Percentiles rank a stretch among this genome's conserved stretches.
phyloP scores from a whole-genome alignment of 1,140 invertebrate species.

The Catajapyx aquilonaris region DNA sequence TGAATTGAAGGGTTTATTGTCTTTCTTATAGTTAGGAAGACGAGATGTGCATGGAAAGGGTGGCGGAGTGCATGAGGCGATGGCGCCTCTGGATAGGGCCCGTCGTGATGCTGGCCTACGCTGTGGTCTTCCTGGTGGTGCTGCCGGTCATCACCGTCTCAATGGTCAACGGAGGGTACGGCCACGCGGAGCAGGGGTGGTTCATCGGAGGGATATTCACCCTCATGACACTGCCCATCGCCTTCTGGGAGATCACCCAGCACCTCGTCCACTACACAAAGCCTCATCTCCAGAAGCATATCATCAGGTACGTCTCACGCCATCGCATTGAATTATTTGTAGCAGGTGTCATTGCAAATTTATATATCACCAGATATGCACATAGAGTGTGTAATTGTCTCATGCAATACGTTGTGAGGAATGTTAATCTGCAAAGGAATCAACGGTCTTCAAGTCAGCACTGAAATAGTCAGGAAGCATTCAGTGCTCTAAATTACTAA shows the following conservation, averaged over 20 bases:
- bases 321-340: neutral
- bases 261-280: slow-evolving; percentile 87
- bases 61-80: slow-evolving; percentile 17
- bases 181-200: slow-evolving; percentile 36
- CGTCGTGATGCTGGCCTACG: slow-evolving; percentile 54
- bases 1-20: too few species aligned
- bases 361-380: neutral
- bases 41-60: too few species aligned
- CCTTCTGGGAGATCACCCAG: slow-evolving; percentile 82
- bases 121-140: slow-evolving; percentile 54
- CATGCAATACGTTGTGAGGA: neutral
- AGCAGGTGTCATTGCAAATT: neutral
- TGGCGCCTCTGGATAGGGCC: slow-evolving; percentile 81
- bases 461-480: neutral
- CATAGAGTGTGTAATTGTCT: neutral
- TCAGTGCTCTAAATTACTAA: slow-evolving; percentile 4
- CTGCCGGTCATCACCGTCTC: slow-evolving; percentile 53
- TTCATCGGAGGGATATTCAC: slow-evolving; percentile 79
- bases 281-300: slow-evolving; percentile 79
- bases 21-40: too few species aligned
- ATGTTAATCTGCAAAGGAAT: neutral
- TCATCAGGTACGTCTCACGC: slow-evolving; percentile 47
- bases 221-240: slow-evolving; percentile 70
- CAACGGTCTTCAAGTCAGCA: neutral
- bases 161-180: slow-evolving; percentile 21